Conservation (phyloP, 2,797 vertebrate species). For the Kryptopterus vitreolus region DNA sequence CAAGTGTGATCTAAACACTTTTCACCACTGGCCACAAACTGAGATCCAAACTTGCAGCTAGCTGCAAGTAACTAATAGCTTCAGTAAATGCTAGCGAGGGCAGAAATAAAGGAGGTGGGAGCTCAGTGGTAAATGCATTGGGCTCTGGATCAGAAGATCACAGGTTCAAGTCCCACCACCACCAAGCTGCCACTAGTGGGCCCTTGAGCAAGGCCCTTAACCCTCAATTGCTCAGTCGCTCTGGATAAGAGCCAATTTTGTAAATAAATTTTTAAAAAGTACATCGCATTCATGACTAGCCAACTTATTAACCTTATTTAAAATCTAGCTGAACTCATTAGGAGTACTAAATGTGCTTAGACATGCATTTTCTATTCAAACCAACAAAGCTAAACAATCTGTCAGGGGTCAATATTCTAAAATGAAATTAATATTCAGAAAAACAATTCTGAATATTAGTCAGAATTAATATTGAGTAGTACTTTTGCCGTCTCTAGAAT, state of each 20-base stretch:
- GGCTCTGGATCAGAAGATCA: too few species aligned
- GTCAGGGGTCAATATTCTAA: not conserved
- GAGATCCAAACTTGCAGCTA: not conserved
- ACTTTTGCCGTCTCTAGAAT: not conserved
- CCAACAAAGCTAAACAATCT: not conserved
- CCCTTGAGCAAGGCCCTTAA: too few species aligned
- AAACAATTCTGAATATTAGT: not conserved
- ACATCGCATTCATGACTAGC: too few species aligned
- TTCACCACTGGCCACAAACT: not conserved
- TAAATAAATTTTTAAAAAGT: too few species aligned
- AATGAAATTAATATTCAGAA: too few species aligned
- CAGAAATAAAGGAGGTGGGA: too few species aligned
- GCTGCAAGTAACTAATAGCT: not conserved
- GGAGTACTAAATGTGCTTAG: not conserved
- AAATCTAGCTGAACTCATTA: not conserved
- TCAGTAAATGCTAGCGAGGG: not conserved
- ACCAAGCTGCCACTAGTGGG: too few species aligned
- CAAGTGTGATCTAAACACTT: not conserved
- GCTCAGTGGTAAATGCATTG: too few species aligned
- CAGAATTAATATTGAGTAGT: not conserved
- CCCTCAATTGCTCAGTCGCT: too few species aligned
- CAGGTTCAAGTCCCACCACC: too few species aligned
- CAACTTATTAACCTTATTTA: not conserved
- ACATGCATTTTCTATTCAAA: not conserved
- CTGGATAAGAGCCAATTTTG: too few species aligned